phyloP scores from a whole-genome alignment of 2,113 vertebrate species.

The Saccopteryx leptura region DNA sequence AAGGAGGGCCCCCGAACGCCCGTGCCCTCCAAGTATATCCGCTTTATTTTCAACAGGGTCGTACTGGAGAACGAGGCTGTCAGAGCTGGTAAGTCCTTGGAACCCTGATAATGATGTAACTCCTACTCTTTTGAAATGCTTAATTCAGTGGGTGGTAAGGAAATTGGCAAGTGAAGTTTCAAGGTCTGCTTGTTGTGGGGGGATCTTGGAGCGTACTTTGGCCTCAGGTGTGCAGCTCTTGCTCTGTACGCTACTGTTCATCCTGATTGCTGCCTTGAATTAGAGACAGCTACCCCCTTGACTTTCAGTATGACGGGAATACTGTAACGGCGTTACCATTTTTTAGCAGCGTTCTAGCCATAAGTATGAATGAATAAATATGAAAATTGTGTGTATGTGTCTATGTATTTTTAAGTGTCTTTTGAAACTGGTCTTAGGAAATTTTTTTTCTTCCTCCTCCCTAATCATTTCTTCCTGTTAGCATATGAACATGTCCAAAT shows the following conservation, averaged over 20 bases:
- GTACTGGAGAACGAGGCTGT: constrained; percentile 98
- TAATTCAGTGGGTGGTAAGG: neutral
- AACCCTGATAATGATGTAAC: neutral
- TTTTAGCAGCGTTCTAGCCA: neutral
- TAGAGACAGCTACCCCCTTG: neutral
- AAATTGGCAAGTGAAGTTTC: neutral
- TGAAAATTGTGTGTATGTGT: neutral
- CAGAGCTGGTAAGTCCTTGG: constrained; percentile 93
- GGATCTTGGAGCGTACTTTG: neutral
- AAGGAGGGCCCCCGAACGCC: constrained; percentile 97
- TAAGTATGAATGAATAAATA: neutral
- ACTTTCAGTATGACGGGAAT: neutral
- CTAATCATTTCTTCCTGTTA: constrained; percentile 10
- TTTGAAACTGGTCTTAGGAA: neutral
- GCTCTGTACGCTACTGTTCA: neutral
- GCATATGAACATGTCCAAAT: neutral
- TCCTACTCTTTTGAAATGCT: neutral
- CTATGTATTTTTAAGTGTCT: neutral
- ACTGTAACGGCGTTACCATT: neutral
- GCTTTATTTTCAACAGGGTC: constrained; percentile 99
- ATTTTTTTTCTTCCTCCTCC: neutral
- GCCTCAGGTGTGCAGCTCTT: neutral
- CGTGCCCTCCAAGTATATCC: constrained; percentile 97
- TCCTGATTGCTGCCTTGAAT: constrained; percentile 14
- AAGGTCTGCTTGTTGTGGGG: neutral